phyloP scores from a whole-genome alignment of 2,797 vertebrate genomes.

The Gymnothorax reevesii region DNA sequence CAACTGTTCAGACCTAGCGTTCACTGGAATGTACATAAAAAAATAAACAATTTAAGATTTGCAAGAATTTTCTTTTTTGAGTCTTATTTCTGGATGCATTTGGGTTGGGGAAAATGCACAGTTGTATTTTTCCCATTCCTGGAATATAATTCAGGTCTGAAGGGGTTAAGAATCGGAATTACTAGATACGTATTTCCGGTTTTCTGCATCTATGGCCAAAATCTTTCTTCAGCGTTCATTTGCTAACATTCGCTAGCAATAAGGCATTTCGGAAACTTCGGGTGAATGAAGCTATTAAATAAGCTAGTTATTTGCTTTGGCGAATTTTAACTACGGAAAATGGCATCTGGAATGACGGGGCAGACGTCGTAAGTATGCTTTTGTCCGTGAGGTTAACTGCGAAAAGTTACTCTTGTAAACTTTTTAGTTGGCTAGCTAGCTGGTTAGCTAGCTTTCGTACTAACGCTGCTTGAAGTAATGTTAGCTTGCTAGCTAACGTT shows the following conservation, averaged over 20 bases:
- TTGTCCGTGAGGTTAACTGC: not conserved
- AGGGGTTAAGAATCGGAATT: no score
- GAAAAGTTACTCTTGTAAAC: not conserved
- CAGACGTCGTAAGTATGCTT: slow-evolving; percentile 71
- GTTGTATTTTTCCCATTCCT: no score
- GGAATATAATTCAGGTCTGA: no score
- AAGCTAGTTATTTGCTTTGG: slow-evolving; percentile 38
- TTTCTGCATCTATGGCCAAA: not conserved
- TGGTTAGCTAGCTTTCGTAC: no score
- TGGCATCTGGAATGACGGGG: slow-evolving; percentile 76
- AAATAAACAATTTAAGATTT: no score
- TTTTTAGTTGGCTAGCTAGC: not conserved
- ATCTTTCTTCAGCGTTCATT: not conserved
- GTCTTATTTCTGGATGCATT: no score
- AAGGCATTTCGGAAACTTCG: not conserved
- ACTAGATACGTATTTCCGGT: slow-evolving; percentile 2
- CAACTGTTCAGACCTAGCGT: no score
- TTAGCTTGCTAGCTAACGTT: no score
- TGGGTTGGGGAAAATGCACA: no score
- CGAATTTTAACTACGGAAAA: slow-evolving; percentile 39
- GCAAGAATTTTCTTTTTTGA: no score
- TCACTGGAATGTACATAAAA: no score
- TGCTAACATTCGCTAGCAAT: not conserved
- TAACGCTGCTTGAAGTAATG: no score
- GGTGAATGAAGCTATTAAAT: not conserved